These are phyloP conservation scores for Heliconius erato DNA, from an alignment of 2,888 invertebrate genomes.

Conservation along the genomic window DNA sequence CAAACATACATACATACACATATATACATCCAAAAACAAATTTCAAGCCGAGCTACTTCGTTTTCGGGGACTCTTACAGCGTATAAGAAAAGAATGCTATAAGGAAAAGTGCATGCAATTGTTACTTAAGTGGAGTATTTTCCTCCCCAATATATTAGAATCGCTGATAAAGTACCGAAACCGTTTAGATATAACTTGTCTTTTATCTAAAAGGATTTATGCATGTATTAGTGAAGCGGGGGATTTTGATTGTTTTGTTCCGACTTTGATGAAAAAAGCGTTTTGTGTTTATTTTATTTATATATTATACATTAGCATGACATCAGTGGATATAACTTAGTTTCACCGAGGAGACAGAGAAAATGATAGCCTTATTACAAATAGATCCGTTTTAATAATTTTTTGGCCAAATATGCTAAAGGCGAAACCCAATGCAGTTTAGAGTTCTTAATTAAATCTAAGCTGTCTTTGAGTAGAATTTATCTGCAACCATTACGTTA, in stretches of 20 bases:
- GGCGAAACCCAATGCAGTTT: too few relatives aligned
- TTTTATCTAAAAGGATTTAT: not conserved
- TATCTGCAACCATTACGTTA: too few relatives aligned
- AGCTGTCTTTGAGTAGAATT: too few relatives aligned
- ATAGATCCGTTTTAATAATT: too few relatives aligned
- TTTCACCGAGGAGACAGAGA: too few relatives aligned
- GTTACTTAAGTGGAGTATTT: constrained; percentile 36
- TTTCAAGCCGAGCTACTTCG: not conserved
- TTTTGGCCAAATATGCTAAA: too few relatives aligned
- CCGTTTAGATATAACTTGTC: constrained; percentile 10
- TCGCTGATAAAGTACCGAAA: constrained; percentile 15
- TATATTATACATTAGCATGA: too few relatives aligned
- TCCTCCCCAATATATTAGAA: constrained; percentile 35
- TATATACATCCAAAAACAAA: not conserved
- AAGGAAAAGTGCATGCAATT: constrained; percentile 21
- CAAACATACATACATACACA: not conserved
- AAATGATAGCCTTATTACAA: too few relatives aligned
- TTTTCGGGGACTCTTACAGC: not conserved
- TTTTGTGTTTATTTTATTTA: not conserved
- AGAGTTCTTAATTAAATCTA: too few relatives aligned
- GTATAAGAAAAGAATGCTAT: constrained; percentile 2
- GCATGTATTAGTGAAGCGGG: too few relatives aligned
- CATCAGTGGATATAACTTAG: too few relatives aligned
- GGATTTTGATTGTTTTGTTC: not conserved
- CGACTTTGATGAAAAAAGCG: not conserved